Evolutionary conservation across 2,888 invertebrate genomes (phyloP).

Genomic region (Hydropsyche betteni): DNA sequence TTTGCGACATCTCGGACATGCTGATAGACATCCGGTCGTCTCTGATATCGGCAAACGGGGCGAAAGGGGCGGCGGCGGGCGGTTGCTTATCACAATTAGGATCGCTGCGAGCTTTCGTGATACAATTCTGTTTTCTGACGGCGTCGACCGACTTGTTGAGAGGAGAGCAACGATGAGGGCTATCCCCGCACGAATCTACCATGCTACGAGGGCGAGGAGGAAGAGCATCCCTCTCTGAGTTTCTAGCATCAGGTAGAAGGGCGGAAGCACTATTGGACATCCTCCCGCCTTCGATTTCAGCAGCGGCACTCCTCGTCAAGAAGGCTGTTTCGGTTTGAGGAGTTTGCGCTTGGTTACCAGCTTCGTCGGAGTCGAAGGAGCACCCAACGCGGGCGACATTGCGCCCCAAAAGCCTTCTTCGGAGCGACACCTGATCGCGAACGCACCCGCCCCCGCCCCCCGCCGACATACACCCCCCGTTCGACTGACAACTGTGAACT

Average conservation of each 20-base stretch:
- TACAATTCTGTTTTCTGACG: constrained; percentile 43
- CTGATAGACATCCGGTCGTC: constrained; percentile 47
- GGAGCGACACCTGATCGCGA: constrained; percentile 64
- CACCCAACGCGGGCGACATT: constrained; percentile 67
- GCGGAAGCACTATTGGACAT: background rate
- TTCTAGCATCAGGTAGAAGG: background rate
- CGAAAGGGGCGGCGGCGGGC: background rate
- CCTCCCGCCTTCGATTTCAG: constrained; percentile 37
- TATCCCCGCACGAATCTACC: constrained; percentile 38
- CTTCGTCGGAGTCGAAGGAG: constrained; percentile 63
- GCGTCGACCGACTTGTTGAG: constrained; percentile 45
- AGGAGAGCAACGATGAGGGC: constrained; percentile 33
- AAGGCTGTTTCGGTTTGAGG: constrained; percentile 33
- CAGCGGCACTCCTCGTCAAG: constrained; percentile 13
- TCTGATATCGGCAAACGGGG: background rate
- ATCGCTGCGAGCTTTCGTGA: constrained; percentile 48
- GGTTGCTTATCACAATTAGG: constrained; percentile 44
- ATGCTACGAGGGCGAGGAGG: constrained; percentile 45
- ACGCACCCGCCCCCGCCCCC: constrained; percentile 32
- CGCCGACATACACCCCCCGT: background rate
- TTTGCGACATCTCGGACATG: constrained; percentile 46
- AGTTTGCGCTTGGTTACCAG: constrained; percentile 55
- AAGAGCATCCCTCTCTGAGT: background rate
- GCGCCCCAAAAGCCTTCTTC: constrained; percentile 64
- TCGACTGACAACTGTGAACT: background rate